Conservation (phyloP, 2,888 invertebrate genomes). For the Timema cristinae region DNA sequence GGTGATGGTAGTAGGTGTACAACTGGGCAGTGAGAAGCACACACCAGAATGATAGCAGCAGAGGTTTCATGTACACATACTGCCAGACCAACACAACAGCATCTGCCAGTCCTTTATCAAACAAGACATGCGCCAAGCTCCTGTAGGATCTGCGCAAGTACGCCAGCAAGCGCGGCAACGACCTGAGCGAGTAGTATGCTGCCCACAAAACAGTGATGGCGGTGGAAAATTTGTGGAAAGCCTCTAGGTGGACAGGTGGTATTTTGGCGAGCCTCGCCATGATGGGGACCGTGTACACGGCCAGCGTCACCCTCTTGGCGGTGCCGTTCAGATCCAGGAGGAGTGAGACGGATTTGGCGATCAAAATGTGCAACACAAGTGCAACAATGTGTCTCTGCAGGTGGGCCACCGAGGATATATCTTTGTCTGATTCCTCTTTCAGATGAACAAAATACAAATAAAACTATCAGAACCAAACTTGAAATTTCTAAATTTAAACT, state of each 20-base stretch:
- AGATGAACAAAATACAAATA: conserved; percentile 30
- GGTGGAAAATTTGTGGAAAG: conserved; percentile 47
- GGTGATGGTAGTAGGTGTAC: conserved; percentile 33
- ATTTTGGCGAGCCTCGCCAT: conserved; percentile 46
- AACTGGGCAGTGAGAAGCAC: conserved; percentile 46
- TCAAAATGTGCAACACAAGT: conserved; percentile 37
- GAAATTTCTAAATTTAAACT: no score
- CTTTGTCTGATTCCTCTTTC: conserved; percentile 25
- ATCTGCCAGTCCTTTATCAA: conserved; percentile 38
- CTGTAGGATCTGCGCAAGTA: conserved; percentile 39
- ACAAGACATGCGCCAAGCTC: conserved; percentile 35
- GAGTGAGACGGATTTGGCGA: conserved; percentile 40
- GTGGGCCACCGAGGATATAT: conserved; percentile 33
- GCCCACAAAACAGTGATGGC: conserved; percentile 44
- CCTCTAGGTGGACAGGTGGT: conserved; percentile 41
- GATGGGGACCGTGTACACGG: conserved; percentile 48
- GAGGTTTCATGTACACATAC: conserved; percentile 46
- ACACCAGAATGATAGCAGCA: conserved; percentile 50
- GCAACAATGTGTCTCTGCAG: no score
- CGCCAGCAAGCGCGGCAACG: conserved; percentile 42
- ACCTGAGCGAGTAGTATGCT: conserved; percentile 44
- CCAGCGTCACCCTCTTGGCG: conserved; percentile 40
- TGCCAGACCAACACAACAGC: conserved; percentile 45
- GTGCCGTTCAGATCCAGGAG: conserved; percentile 31
- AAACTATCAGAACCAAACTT: no score